Conservation (phyloP, 2,113 vertebrate genomes). For the Propithecus coquereli region DNA sequence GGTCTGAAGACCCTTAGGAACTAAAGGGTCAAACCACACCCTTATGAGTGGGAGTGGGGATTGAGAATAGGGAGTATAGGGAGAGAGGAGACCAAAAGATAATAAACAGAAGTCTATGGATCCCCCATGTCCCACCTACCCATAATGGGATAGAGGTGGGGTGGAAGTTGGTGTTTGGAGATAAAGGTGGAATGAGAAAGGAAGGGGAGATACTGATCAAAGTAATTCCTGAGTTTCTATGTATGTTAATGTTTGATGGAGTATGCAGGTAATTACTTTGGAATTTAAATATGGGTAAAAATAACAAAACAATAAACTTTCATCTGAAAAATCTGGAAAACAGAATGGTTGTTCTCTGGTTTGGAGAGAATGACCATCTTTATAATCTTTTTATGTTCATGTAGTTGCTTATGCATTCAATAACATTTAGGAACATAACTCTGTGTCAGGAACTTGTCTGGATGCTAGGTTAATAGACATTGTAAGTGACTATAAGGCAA, state of each 20-base stretch:
- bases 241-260: neutral
- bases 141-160: neutral
- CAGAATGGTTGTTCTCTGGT: neutral
- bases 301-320: neutral
- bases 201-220: neutral
- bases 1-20: neutral
- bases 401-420: neutral
- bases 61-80: neutral
- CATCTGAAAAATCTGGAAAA: neutral
- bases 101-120: neutral
- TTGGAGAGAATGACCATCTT: neutral
- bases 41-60: neutral
- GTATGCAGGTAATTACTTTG: neutral
- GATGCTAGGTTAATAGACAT: neutral
- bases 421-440: neutral
- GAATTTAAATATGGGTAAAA: neutral
- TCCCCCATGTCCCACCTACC: neutral
- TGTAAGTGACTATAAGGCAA: neutral
- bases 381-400: neutral
- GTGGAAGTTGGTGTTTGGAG: neutral
- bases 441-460: neutral
- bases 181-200: neutral
- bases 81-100: neutral
- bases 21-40: neutral
- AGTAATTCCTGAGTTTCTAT: neutral